A percentile compares a stretch with the other conserved stretches of the same genome.
phyloP scores from a whole-genome alignment of 2,888 invertebrate species.

The Gonocerus acuteangulatus region DNA sequence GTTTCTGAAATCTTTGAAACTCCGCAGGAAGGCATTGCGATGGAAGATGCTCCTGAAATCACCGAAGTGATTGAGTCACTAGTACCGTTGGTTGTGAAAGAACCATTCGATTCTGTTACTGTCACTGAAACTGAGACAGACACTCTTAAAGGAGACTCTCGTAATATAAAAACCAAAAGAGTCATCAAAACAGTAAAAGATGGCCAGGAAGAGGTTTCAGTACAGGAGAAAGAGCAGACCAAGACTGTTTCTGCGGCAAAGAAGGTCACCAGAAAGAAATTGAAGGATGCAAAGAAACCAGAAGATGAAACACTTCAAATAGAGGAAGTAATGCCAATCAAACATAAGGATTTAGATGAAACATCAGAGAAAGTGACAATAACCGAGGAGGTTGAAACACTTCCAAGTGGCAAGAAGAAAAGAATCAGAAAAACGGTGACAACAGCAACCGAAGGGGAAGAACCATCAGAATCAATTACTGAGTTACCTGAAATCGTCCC shows the following conservation, averaged over 20 bases:
- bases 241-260: constrained; percentile 22
- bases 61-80: constrained; percentile 41
- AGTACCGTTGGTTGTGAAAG: constrained; percentile 38
- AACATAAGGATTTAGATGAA: constrained; percentile 11
- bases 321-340: constrained; percentile 39
- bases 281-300: too few species aligned
- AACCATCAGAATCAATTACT: constrained; percentile 23
- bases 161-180: constrained; percentile 31
- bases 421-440: constrained; percentile 36
- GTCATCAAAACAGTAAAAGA: constrained; percentile 36
- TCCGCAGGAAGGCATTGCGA: constrained; percentile 40
- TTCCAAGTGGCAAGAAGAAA: constrained; percentile 2
- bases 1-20: constrained; percentile 33
- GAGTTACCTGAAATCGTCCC: constrained; percentile 25
- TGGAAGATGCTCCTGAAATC: constrained; percentile 35
- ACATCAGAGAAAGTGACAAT: constrained; percentile 11
- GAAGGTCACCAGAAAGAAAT: constrained; percentile 37
- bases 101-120: constrained; percentile 45
- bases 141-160: constrained; percentile 12
- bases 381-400: constrained; percentile 4
- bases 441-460: constrained; percentile 14
- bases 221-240: constrained; percentile 34
- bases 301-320: constrained; percentile 34
- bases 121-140: constrained; percentile 41
- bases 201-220: constrained; percentile 34